Evolutionary conservation across 2,888 invertebrate genomes (phyloP), one percentile per base, ranked within the genome.

Genomic region (Cetonia aurata): DNA sequence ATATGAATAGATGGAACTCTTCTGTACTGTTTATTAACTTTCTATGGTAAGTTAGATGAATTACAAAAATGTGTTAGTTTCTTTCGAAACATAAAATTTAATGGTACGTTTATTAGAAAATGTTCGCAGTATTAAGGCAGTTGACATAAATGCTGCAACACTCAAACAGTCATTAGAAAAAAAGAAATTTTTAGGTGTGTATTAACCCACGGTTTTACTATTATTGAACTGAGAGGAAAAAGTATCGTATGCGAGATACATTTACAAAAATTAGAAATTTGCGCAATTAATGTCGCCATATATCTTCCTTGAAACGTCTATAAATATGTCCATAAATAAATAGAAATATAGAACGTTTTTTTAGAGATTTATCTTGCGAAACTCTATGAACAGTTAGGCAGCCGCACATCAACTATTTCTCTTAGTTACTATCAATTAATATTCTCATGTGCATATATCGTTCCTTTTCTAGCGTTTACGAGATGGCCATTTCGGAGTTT

Each of bases 291-390:
- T 67, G 67, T 67, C 67, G 55, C 56, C 44, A 46, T 67, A 55
- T 67, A 67, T 67, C 56, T 67, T 44, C 44, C 25, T 67, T 55
- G 44, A 67, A 55, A 42, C 53, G 56, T 53, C 56, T 37, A 55
- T 55, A 67, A 55, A 55, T 25, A 25, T 19, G 44, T 56, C 31
- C 12, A 67, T 53, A 67, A 67, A 53, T 55, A 56, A 67, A 55
- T 37, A 67, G 56, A 55, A 55, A 67, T 44, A 67, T 56, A 46
- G 55, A 67, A 56, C 56, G 56, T 67, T 55, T 56, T n/a, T 25
- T 55, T 55, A 55, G 53, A 67, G 44, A 67, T 67, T 67, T 67
- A 67, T 67, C 67, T 67, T 67, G 53, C 67, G 67, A 67, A 67
- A 67, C 25, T 46, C 37, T 15, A 37, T 66, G 52, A 52, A 66